Base-by-base conservation (phyloP, 2,888 invertebrate species). In the Calameuta idolon region DNA sequence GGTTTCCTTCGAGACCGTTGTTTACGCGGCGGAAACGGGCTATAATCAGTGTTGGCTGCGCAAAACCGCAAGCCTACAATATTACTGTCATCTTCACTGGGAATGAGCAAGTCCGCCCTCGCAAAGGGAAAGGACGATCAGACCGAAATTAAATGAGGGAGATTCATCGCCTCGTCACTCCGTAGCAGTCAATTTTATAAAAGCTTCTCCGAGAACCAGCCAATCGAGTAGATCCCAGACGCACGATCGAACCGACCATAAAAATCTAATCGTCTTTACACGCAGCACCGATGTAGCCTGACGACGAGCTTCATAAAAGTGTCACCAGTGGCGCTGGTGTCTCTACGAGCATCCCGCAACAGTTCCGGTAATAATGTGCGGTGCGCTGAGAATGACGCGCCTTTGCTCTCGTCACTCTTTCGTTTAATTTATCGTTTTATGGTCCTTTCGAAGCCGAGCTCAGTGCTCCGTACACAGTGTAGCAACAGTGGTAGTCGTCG, bases 361-460 rank as follows among this genome's bases (percentile, higher is more conserved):
- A 55, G 55, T 55, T 55, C 23, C 55, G 55, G 55, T 55, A 87
- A 87, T 89, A 89, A 90, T 87, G 88, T 85, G 88, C 87, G 88
- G 85, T 86, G 81, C 83, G 83, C 86, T 84, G 87, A 86, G 74
- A 88, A 89, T 87, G 88, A 90, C 88, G 89, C 33, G 31, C 87
- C 86, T 90, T 90, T 88, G 89, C 87, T 86, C 85, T 85, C 82
- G 81, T 85, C 83, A 84, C 82, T 84, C 84, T 79, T 55, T 76
- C 84, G 84, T 83, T 89, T 89, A 90, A 90, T 90, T 90, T 90
- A 89, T 90, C 89, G 88, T 87, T 88, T 87, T 88, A 87, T 84
- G 86, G 87, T 84, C 82, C 82, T 84, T 81, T 83, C 83, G 81
- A 80, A 85, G 83, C 82, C 83, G 31, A 9, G 71, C 71, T 31